Base-by-base conservation (phyloP, 2,888 invertebrate genomes). In the Tenthredo amoena region DNA sequence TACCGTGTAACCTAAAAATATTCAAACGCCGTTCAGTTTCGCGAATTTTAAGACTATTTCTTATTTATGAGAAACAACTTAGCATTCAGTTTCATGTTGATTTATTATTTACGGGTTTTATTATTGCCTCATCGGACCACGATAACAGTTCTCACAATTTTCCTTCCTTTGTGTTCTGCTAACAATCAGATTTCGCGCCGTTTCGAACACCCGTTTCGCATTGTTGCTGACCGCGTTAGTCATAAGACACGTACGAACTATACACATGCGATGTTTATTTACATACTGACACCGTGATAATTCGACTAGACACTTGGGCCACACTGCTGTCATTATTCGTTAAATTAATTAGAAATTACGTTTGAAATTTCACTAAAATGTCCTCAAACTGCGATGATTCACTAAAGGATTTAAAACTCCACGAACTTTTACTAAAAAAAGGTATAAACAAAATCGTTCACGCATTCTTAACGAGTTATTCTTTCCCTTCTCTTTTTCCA, bases 371-470 rank as follows among this genome's bases (percentile, higher is more conserved):
- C 9, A 21, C 9, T 0, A 15, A 68, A 34, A 74, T 74, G 74
- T 43, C 43, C 12, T n/a, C 15, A 43, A 74, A 12, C 26, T 12
- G 26, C 15, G 43, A 43, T 12, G 0, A 47, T 31, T n/a, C 18
- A 40, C 12, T 50, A 55, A 55, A 55, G 4, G 77, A 77, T 10
- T 26, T 77, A 18, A 55, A 77, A 55, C 31, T 77, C 34, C 47
- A 40, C 6, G 77, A 77, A 47, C n/a, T 77, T 18, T 77, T 77
- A 7, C 5, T 77, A 7, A 77, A 77, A 15, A 77, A 77, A 50
- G 77, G 77, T 77, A 31, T 12, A 4, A 71, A 71, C 12, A 71
- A 71, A 2, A 4, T 37, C 7, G 1, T 62, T 21, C 10, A 0
- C 62, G 7, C 43, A 47, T 47, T 47, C 1, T 9, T 43, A 43